Conservation (phyloP, 2,113 vertebrate species). For the Synodontis membranacea region DNA sequence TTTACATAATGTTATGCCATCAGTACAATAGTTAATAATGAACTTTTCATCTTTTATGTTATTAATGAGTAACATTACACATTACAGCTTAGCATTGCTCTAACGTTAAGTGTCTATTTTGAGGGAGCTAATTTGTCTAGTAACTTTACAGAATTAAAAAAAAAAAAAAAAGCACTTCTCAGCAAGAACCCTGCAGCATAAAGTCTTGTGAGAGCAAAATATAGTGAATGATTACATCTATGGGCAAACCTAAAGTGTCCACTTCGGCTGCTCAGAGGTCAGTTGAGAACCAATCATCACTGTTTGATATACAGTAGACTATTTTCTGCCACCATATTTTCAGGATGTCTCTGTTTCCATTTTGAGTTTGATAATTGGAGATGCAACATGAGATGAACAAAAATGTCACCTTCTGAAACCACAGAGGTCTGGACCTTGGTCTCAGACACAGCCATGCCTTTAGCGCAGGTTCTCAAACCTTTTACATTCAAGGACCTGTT, state of each 20-base stretch:
- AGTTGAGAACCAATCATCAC: neutral
- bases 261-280: neutral
- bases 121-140: too few species aligned
- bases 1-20: too few species aligned
- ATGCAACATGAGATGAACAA: neutral
- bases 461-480: too few species aligned
- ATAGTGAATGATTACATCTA: neutral
- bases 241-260: neutral
- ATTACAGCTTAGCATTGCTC: too few species aligned
- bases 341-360: neutral
- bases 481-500: too few species aligned
- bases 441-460: too few species aligned
- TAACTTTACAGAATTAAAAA: too few species aligned
- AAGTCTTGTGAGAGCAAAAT: neutral
- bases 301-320: neutral
- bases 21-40: too few species aligned
- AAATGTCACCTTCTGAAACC: neutral
- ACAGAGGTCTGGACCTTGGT: too few species aligned
- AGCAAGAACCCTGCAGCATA: neutral
- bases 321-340: neutral
- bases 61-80: too few species aligned
- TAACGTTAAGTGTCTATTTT: too few species aligned
- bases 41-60: too few species aligned
- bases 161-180: neutral
- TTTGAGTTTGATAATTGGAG: neutral